These are phyloP conservation scores for Scophthalmus maximus DNA, from an alignment of 2,113 vertebrate species.

Conservation along the genomic window DNA sequence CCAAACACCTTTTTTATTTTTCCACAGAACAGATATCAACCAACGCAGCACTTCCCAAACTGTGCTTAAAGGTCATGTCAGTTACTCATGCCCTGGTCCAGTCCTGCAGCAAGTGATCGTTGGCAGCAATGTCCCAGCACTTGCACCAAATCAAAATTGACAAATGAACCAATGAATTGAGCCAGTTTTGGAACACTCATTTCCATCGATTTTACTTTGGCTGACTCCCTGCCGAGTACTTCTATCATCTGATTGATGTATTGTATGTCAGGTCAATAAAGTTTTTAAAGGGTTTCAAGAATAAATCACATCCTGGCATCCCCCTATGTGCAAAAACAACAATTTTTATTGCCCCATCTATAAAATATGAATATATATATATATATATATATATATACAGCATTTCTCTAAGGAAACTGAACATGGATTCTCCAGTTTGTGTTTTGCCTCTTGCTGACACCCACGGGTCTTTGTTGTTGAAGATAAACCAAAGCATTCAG, in stretches of 20 bases:
- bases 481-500: slow-evolving; percentile 48
- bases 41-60: neutral
- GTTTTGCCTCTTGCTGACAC: slow-evolving; percentile 56
- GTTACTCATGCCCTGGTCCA: slow-evolving; percentile 6
- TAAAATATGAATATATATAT: too few relatives aligned
- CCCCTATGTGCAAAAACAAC: slow-evolving; percentile 5
- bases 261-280: slow-evolving; percentile 34
- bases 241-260: slow-evolving; percentile 53
- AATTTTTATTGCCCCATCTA: neutral
- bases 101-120: slow-evolving; percentile 5
- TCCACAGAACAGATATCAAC: slow-evolving; percentile 3
- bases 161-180: slow-evolving; percentile 57
- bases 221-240: slow-evolving; percentile 21
- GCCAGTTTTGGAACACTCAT: slow-evolving; percentile 30
- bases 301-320: slow-evolving; percentile 10
- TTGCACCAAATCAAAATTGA: slow-evolving; percentile 43
- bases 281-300: slow-evolving; percentile 49
- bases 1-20: neutral
- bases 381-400: too few relatives aligned
- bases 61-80: slow-evolving; percentile 26
- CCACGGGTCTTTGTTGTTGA: slow-evolving; percentile 48
- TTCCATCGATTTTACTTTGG: slow-evolving; percentile 42
- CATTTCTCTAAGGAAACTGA: neutral
- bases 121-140: slow-evolving; percentile 4
- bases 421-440: slow-evolving; percentile 9